Evolutionary conservation across 2,888 invertebrate genomes (phyloP).

Genomic region (Phengaris arion): DNA sequence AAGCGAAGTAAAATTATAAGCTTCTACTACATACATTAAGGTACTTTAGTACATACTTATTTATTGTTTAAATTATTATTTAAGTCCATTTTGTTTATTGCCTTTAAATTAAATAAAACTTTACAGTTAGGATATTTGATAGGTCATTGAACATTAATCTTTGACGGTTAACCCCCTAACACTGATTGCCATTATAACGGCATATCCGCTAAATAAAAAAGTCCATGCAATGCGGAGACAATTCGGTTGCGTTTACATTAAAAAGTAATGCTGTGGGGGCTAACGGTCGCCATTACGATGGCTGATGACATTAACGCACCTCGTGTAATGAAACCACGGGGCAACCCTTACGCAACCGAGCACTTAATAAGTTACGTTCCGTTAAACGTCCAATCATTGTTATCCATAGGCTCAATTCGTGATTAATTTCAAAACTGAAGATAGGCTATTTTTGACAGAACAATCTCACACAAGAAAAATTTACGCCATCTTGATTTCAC

Average conservation of each 20-base stretch:
- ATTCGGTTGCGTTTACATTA: slow-evolving; percentile 63
- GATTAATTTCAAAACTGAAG: neutral
- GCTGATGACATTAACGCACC: slow-evolving; percentile 62
- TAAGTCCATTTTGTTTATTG: no score
- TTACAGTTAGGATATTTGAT: neutral
- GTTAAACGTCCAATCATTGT: slow-evolving; percentile 3
- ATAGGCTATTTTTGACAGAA: no score
- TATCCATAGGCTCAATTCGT: neutral
- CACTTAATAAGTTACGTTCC: slow-evolving; percentile 29
- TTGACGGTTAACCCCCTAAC: neutral
- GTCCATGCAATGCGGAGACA: slow-evolving; percentile 51
- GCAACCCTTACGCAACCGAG: slow-evolving; percentile 27
- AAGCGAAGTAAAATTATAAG: neutral
- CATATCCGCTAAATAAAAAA: neutral
- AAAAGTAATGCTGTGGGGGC: slow-evolving; percentile 61
- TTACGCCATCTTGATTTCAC: no score
- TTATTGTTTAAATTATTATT: neutral
- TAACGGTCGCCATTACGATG: slow-evolving; percentile 71
- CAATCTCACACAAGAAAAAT: no score
- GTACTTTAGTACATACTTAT: neutral
- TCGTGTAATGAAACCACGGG: slow-evolving; percentile 65
- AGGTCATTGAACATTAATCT: neutral
- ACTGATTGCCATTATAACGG: neutral
- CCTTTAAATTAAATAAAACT: no score
- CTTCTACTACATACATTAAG: neutral